Percentiles rank a stretch among this genome's conserved stretches.
phyloP scores from a whole-genome alignment of 1,140 invertebrate genomes.

The Nymphalis io region DNA sequence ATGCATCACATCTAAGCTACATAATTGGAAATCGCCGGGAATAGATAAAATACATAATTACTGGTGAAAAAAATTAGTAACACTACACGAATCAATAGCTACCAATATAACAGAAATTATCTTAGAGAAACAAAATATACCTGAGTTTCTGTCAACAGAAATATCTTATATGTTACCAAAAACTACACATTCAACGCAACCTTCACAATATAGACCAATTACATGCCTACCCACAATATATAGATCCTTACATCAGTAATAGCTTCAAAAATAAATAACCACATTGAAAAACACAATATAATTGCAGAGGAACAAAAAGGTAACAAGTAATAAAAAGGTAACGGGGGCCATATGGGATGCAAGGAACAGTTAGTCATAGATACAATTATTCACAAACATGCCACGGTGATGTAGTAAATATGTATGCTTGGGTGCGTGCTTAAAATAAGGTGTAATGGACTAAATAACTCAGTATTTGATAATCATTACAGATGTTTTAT shows the following conservation, averaged over 20 bases:
- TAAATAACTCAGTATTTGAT: no score
- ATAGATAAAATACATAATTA: no score
- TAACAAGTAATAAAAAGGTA: no score
- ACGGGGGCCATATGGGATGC: constrained; percentile 35
- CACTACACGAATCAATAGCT: constrained; percentile 24
- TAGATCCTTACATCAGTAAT: constrained; percentile 25
- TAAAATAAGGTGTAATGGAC: no score
- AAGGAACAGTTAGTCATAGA: constrained; percentile 45
- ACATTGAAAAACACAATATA: constrained; percentile 34
- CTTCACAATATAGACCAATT: constrained; percentile 31
- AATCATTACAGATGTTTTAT: no score
- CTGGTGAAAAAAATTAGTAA: no score
- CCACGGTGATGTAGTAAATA: no score
- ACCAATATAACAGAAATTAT: constrained; percentile 31
- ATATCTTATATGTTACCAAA: constrained; percentile 32
- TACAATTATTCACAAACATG: no score
- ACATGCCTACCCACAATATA: no score
- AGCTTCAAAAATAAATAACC: constrained; percentile 26
- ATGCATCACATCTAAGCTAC: no score
- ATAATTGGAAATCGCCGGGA: no score
- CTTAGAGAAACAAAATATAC: constrained; percentile 7
- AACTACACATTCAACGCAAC: constrained; percentile 1
- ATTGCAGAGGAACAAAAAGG: constrained; percentile 31
- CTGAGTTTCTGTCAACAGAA: background rate
- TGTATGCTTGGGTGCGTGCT: no score